Base-by-base conservation (phyloP, 2,888 invertebrate species). In the Plagiodera versicolora region DNA sequence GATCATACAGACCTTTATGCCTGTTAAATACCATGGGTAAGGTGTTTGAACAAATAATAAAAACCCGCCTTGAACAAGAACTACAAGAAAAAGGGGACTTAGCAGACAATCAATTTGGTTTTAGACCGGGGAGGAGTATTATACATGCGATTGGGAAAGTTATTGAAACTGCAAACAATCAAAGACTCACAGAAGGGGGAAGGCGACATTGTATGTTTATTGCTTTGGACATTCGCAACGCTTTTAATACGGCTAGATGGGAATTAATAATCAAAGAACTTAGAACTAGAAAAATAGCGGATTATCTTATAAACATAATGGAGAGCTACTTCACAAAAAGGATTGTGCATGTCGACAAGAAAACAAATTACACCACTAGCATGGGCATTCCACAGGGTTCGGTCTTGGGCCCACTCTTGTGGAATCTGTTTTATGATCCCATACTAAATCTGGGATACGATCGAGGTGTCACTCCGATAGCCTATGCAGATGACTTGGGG, bases 371-470 rank as follows among this genome's bases (percentile, higher is more conserved):
- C n/a, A n/a, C n/a, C n/a, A n/a, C n/a, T n/a, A n/a, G n/a, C n/a
- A n/a, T n/a, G 17, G 28, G 24, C 18, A 39, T 52, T 11, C 52
- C 39, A 16, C 52, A 52, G 19, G 52, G 52, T 11, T 52, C 52
- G 19, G 44, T 52, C 39, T 17, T 52, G 9, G 44, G 44, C 8
- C 44, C 44, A 1, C 19, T 24, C 14, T 11, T 44, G 44, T 53
- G 28, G 65, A 47, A 58, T 20, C n/a, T 61, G 1, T 14, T 56
- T 3, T 66, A 64, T 39, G 49, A 64, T 19, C 59, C 52, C 2
- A 58, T 64, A 0, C 54, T 66, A 10, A 18, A n/a, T n/a, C n/a
- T n/a, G n/a, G n/a, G n/a, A n/a, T n/a, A n/a, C n/a, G n/a, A n/a
- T n/a, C n/a, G n/a, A n/a, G n/a, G n/a, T n/a, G n/a, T n/a, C n/a